Conservation (phyloP, 2,797 vertebrate genomes). For the Pempheris klunzingeri region DNA sequence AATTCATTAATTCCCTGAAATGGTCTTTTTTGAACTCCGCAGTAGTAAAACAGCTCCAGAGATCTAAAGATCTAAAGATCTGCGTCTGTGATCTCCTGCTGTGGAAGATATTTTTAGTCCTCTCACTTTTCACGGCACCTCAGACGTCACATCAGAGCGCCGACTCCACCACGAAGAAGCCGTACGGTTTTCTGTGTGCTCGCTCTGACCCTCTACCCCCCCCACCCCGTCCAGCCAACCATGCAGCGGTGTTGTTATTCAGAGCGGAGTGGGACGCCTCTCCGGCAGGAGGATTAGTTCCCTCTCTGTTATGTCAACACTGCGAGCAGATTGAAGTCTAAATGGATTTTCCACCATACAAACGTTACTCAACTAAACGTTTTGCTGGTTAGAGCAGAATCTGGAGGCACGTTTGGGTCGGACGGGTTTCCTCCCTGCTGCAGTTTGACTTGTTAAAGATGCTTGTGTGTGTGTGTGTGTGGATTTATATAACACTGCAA, state of each 20-base stretch:
- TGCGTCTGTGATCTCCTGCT: not conserved
- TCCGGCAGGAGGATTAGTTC: conserved; percentile 44
- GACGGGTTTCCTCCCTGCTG: not conserved
- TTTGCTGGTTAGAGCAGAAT: conserved; percentile 22
- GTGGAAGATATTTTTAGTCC: conserved; percentile 64
- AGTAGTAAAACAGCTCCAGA: not conserved
- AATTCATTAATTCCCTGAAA: not conserved
- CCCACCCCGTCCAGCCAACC: conserved; percentile 60
- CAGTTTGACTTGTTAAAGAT: not conserved
- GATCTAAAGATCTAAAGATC: not conserved
- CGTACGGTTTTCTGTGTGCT: not conserved
- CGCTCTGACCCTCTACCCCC: no score
- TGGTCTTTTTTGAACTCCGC: not conserved
- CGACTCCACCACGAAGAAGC: conserved; percentile 11
- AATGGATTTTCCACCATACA: conserved; percentile 51
- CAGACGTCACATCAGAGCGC: no score
- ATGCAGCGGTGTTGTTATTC: conserved; percentile 22
- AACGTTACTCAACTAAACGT: not conserved
- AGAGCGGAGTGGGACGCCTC: conserved; percentile 23
- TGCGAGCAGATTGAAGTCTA: conserved; percentile 30
- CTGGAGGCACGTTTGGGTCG: not conserved
- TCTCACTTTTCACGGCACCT: no score
- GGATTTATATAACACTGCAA: not conserved
- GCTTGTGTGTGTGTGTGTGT: not conserved
- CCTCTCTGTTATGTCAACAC: conserved; percentile 57